A percentile compares a stretch with the other conserved stretches of the same genome.
Conservation (phyloP, 2,888 invertebrate species). For the Myopa tessellatipennis region DNA sequence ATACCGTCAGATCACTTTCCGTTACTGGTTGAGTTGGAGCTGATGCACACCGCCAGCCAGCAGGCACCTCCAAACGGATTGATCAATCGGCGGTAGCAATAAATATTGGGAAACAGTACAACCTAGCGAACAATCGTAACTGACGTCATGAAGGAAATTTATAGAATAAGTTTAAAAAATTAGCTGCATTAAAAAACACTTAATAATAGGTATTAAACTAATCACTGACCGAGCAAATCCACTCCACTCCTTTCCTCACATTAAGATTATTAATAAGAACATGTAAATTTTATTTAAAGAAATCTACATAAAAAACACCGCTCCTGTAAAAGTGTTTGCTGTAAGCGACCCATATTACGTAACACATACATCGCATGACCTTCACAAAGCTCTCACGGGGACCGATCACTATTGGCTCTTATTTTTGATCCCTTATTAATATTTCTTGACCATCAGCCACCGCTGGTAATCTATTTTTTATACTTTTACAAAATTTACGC, state of each 20-base stretch:
- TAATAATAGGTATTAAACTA: background rate
- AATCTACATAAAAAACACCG: conserved; percentile 20
- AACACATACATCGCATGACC: background rate
- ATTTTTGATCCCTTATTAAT: background rate
- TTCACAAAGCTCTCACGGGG: too few species aligned
- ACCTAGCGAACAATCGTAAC: conserved; percentile 50
- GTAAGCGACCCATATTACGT: conserved; percentile 5
- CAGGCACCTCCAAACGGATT: conserved; percentile 81
- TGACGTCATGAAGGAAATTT: conserved; percentile 48
- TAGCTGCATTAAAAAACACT: conserved; percentile 14
- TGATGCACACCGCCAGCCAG: conserved; percentile 81
- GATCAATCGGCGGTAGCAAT: conserved; percentile 86
- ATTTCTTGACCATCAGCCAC: too few species aligned
- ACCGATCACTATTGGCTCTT: background rate
- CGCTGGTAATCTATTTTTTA: background rate
- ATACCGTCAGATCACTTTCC: conserved; percentile 97
- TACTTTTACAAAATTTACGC: background rate
- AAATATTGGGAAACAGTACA: conserved; percentile 50
- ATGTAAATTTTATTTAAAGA: conserved; percentile 24
- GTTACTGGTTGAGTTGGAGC: conserved; percentile 88
- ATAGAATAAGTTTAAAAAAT: conserved; percentile 32
- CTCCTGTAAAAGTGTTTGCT: conserved; percentile 5
- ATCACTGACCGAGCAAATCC: background rate
- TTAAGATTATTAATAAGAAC: conserved; percentile 27
- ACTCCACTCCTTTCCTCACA: background rate